These are phyloP conservation scores for Apodemia duryi DNA, from an alignment of 2,888 invertebrate species.

Conservation along the genomic window DNA sequence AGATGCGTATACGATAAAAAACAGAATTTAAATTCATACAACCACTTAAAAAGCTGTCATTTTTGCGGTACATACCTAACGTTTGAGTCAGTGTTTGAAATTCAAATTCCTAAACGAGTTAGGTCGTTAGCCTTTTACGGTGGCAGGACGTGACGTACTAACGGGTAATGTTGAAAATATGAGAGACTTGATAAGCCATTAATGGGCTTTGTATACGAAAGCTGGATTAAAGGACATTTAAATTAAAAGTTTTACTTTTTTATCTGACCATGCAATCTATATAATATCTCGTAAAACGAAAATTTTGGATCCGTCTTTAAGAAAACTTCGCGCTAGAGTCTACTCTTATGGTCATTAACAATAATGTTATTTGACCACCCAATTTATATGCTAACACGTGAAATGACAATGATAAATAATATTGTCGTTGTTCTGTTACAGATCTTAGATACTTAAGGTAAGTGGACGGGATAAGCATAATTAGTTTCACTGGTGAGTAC, in stretches of 20 bases:
- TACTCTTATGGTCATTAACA: no score
- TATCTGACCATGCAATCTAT: no score
- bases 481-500: no score
- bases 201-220: not conserved
- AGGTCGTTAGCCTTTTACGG: constrained; percentile 27
- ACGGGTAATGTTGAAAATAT: constrained; percentile 8
- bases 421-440: not conserved
- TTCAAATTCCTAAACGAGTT: constrained; percentile 22
- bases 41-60: not conserved
- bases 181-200: constrained; percentile 8
- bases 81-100: constrained; percentile 16
- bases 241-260: no score
- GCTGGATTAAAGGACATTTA: not conserved
- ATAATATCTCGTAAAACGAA: no score
- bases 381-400: no score
- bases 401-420: not conserved
- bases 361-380: no score
- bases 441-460: not conserved
- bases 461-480: not conserved
- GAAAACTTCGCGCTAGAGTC: no score
- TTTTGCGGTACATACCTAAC: not conserved
- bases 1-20: not conserved
- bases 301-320: no score
- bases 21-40: not conserved
- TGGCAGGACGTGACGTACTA: constrained; percentile 4